Evolutionary conservation across 1,140 invertebrate genomes (phyloP), one percentile per base, ranked within the genome.

Genomic region (Hypsibius dujardini): DNA sequence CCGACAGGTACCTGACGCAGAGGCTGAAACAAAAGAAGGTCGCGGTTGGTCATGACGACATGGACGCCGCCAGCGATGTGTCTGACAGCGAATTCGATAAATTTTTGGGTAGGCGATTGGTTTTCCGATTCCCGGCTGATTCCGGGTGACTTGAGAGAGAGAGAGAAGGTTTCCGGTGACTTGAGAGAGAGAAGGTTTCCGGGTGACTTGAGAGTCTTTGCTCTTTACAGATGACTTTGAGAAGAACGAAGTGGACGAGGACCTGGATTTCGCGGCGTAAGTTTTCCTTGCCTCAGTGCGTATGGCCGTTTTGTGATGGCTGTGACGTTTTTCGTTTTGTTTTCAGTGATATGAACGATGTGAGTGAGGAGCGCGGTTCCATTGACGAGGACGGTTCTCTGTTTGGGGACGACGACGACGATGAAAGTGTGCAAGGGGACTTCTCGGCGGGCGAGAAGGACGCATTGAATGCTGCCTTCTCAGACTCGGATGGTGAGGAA

Each of bases 41-140:
- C 3, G 77, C 75, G 1, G 75, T 79, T 46, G 78, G 79, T 59
- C 81, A 82, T 1, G 77, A 78, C 28, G 28, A 28, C 28, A 28
- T 28, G 74, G 85, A 86, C 76, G 89, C 92, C 77, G 80, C 83
- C 47, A 88, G 88, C 59, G 91, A 89, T 75, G 87, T 95, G 1
- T 87, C 85, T 73, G 92, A 90, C 77, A 88, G 90, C 72, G 90
- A 95, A 77, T 95, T 95, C 79, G 87, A 83, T 72, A 72, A 74
- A 2, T 78, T 78, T 69, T 73, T 83, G 45, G 78, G 73, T 72
- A 72, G 47, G 73, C 70, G 12, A 72, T 73, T 60, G 72, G 28
- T 28, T 72, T 70, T 71, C 69, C n/a, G 70, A 75, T 59, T 74
- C 74, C 67, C 56, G 70, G 70, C 45, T 59, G 70, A 70, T 74